Evolutionary conservation across 2,888 invertebrate genomes (phyloP), one percentile per base, ranked within the genome.

Genomic region (Melinaea marsaeus): DNA sequence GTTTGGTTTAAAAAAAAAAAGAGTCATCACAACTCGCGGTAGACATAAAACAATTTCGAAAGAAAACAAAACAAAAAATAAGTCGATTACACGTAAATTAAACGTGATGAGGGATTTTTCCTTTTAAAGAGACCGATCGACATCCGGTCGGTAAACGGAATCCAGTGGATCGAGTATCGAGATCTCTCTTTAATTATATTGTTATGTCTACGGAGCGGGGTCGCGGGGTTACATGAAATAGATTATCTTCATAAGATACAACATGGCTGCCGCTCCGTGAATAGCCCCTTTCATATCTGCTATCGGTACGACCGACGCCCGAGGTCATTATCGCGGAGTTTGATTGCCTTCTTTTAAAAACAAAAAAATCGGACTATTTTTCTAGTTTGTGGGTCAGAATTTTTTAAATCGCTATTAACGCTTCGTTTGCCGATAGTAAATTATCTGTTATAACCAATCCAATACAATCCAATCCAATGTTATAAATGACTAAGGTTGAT

Each of bases 121-220:
- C 84, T 84, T 83, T 80, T 78, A 77, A 73, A 82, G 82, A 77
- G 74, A 54, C 57, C 63, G 79, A 73, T 79, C 80, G 83, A 85
- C 85, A 88, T 87, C 88, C 88, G 88, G 81, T 75, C 79, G 72
- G 77, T 79, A 79, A 81, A 77, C 76, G 75, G 75, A 78, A 70
- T 68, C 68, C 63, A 71, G 69, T 69, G 66, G 72, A 67, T 67
- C 66, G 63, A 65, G 67, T 51, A 64, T 65, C 70, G 70, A 79
- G 84, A 86, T 86, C 86, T 86, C 85, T 83, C 86, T 90, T 89
- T 90, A 90, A 90, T 90, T 89, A 90, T 90, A 90, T 90, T 88
- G 90, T 90, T 86, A 87, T 84, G 80, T 76, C 81, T 81, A 78
- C 79, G 78, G 78, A 75, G 77, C 71, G 84, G 84, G 90, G 90